phyloP scores from a whole-genome alignment of 1,140 invertebrate genomes.

The Elysia chlorotica region DNA sequence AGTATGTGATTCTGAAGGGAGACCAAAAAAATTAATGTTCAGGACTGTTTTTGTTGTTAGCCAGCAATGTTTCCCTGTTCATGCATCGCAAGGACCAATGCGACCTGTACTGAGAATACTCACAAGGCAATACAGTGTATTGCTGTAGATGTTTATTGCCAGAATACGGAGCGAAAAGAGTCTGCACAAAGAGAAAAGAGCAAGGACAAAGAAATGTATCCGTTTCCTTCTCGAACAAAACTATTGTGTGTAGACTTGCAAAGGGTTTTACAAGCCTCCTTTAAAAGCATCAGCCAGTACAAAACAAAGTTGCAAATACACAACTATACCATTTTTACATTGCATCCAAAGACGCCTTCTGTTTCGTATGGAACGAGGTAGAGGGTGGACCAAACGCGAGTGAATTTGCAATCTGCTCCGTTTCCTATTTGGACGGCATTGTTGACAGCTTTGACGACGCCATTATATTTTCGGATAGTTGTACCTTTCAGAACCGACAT shows the following conservation, averaged over 20 bases:
- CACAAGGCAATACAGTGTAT: no score
- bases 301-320: neutral
- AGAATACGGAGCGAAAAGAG: no score
- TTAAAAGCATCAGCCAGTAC: neutral
- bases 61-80: no score
- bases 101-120: no score
- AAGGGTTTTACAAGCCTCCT: neutral
- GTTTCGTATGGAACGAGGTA: neutral
- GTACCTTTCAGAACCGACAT: neutral
- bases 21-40: no score
- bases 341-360: neutral
- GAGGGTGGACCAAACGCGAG: neutral
- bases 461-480: neutral
- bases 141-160: no score
- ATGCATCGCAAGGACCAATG: no score
- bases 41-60: no score
- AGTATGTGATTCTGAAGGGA: no score
- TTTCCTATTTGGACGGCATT: neutral
- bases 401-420: neutral
- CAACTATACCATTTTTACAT: neutral
- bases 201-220: neutral
- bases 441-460: no score
- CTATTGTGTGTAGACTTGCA: neutral
- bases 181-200: neutral
- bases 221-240: neutral